Evolutionary conservation across 2,797 vertebrate species (phyloP).

Genomic region (Molossus alvarezi): DNA sequence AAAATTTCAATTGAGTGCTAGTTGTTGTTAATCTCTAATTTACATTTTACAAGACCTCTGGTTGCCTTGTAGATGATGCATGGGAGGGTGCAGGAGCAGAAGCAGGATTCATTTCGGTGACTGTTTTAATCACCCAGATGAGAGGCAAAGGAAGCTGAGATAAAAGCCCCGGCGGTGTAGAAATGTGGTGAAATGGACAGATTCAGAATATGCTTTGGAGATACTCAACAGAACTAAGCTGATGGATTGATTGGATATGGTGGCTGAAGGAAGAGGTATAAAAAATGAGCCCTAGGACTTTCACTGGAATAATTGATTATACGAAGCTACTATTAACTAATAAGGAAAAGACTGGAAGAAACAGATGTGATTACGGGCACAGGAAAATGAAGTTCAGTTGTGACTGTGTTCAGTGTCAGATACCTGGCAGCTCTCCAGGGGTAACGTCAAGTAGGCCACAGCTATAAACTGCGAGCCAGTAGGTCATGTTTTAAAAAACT

Average conservation of each 20-base stretch:
- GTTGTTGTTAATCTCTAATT: background rate
- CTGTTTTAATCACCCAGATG: background rate
- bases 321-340: background rate
- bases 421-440: background rate
- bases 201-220: background rate
- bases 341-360: background rate
- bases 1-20: background rate
- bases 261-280: background rate
- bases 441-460: background rate
- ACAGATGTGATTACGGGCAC: background rate
- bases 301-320: background rate
- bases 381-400: background rate
- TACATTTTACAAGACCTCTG: background rate
- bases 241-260: background rate
- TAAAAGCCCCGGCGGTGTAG: background rate
- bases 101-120: background rate
- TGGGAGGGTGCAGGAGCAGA: background rate
- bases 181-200: background rate
- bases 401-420: background rate
- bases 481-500: background rate
- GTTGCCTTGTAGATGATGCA: background rate
- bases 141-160: background rate
- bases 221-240: background rate
- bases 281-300: background rate
- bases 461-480: background rate